Conservation (phyloP, 2,797 vertebrate genomes). For the Characodon lateralis region DNA sequence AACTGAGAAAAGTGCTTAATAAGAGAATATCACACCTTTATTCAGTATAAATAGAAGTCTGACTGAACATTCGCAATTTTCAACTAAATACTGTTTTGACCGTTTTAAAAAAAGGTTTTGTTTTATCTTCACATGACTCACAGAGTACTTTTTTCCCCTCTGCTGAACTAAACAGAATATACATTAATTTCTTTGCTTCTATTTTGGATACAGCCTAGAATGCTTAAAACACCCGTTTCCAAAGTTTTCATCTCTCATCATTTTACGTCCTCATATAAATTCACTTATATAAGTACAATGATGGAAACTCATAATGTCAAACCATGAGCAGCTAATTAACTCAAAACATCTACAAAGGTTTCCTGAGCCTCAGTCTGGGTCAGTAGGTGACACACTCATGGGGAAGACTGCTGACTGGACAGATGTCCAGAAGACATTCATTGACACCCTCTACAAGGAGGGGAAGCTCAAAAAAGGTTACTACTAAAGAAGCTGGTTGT, state of each 20-base stretch:
- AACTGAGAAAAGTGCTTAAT: conserved; percentile 16
- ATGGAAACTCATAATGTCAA: too few relatives aligned
- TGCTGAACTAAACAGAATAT: background rate
- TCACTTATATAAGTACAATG: too few relatives aligned
- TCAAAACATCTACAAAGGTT: too few relatives aligned
- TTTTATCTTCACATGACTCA: background rate
- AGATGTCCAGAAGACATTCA: too few relatives aligned
- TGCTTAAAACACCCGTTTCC: too few relatives aligned
- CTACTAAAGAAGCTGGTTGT: too few relatives aligned
- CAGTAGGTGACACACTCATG: too few relatives aligned
- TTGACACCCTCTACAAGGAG: too few relatives aligned
- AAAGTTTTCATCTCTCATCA: background rate
- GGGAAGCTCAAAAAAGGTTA: too few relatives aligned
- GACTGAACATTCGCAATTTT: background rate
- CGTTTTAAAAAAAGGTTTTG: background rate
- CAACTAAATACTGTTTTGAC: background rate
- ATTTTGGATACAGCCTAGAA: background rate
- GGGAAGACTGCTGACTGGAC: too few relatives aligned
- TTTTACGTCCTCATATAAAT: background rate
- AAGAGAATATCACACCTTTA: background rate
- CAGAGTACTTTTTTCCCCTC: background rate
- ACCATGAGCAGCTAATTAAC: too few relatives aligned
- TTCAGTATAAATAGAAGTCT: background rate
- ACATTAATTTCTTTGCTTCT: background rate
- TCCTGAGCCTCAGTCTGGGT: too few relatives aligned